These are phyloP conservation scores for Caenorhabditis japonica DNA, from an alignment of 2,888 invertebrate genomes.

Conservation along the genomic window DNA sequence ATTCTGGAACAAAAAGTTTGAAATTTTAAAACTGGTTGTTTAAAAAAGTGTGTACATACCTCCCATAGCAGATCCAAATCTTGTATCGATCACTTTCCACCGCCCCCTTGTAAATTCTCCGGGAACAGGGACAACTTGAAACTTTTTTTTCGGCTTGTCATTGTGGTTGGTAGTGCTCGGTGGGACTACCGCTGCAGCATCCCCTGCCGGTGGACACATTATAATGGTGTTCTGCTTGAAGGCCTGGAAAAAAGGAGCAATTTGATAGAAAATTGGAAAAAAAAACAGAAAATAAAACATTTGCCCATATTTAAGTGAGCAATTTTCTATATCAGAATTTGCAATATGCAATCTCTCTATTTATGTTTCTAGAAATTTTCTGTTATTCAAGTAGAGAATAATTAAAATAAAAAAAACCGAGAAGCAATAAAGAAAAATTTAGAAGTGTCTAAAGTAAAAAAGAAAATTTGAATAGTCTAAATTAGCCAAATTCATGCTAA, in stretches of 20 bases:
- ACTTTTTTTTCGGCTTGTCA: constrained; percentile 45
- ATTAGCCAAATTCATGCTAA: too few species aligned
- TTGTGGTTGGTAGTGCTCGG: constrained; percentile 1
- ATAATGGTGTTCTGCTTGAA: constrained; percentile 29
- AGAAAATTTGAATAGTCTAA: too few species aligned
- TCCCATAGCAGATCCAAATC: constrained; percentile 51
- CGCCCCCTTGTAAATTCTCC: constrained; percentile 73
- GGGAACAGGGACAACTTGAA: constrained; percentile 71
- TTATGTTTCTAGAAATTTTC: too few species aligned
- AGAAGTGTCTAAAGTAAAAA: too few species aligned
- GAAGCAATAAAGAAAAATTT: too few species aligned
- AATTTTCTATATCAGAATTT: too few species aligned
- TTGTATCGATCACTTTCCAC: constrained; percentile 67
- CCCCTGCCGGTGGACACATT: constrained; percentile 17
- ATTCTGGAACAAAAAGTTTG: constrained; percentile 24
- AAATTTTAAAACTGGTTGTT: neutral
- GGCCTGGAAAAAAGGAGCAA: constrained; percentile 18
- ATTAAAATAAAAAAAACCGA: too few species aligned
- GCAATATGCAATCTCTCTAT: too few species aligned
- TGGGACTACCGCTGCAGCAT: constrained; percentile 9
- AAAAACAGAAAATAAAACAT: neutral
- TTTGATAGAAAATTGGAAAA: neutral
- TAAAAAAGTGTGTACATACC: constrained; percentile 13
- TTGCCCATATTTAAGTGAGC: neutral
- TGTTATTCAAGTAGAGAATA: too few species aligned